A percentile compares a stretch with the other conserved stretches of the same genome.
Conservation (phyloP, 1,140 invertebrate genomes). For the Nylanderia fulva region DNA sequence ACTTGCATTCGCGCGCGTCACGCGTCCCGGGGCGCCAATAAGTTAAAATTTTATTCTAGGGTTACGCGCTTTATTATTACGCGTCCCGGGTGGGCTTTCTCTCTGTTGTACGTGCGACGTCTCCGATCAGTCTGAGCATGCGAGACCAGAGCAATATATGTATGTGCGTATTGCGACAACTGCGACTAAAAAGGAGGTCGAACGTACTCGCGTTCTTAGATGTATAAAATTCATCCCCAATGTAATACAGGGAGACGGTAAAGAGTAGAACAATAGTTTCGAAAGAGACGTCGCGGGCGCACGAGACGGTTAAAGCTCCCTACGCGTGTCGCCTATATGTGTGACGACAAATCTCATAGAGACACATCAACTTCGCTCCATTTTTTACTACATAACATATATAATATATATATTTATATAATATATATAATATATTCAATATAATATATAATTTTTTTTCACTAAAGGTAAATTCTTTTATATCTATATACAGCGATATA, state of each 20-base stretch:
- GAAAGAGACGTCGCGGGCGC: conserved; percentile 74
- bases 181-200: conserved; percentile 31
- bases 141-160: conserved; percentile 27
- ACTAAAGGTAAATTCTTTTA: conserved; percentile 75
- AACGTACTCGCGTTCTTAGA: conserved; percentile 17
- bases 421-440: conserved; percentile 81
- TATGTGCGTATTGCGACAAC: conserved; percentile 56
- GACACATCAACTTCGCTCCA: conserved; percentile 82
- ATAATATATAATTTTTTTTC: conserved; percentile 77
- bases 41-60: conserved; percentile 80
- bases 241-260: conserved; percentile 11
- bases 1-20: conserved; percentile 77
- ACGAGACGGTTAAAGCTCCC: conserved; percentile 66
- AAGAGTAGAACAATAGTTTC: conserved; percentile 42
- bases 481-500: conserved; percentile 80
- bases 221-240: conserved; percentile 11
- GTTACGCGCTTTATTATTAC: conserved; percentile 74
- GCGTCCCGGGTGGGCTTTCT: conserved; percentile 54
- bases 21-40: conserved; percentile 80
- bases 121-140: conserved; percentile 64
- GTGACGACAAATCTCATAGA: conserved; percentile 83
- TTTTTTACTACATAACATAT: conserved; percentile 85
- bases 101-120: conserved; percentile 58
- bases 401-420: conserved; percentile 84
- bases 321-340: conserved; percentile 52